Evolutionary conservation across 2,797 vertebrate species (phyloP).

Genomic region (Neomorphus geoffroyi): DNA sequence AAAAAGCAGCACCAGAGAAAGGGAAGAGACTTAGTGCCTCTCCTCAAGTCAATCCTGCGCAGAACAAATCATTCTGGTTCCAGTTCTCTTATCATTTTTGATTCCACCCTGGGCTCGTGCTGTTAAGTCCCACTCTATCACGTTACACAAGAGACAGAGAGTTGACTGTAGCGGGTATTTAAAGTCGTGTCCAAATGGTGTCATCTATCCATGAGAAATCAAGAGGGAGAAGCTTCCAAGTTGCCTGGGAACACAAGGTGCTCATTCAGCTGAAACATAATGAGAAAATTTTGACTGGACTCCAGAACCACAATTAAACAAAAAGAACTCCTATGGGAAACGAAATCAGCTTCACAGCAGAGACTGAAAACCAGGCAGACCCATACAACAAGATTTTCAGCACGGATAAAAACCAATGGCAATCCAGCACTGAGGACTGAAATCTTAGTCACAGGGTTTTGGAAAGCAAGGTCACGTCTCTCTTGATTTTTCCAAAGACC

Average conservation of each 20-base stretch:
- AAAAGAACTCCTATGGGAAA: slow-evolving; percentile 17
- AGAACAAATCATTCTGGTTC: not conserved
- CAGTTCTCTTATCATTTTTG: slow-evolving; percentile 50
- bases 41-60: not conserved
- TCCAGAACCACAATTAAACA: slow-evolving; percentile 17
- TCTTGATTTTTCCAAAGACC: not conserved
- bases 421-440: slow-evolving; percentile 3
- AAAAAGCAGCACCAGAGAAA: slow-evolving; percentile 8
- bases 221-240: slow-evolving; percentile 61
- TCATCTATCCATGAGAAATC: slow-evolving; percentile 82
- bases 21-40: not conserved
- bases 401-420: not conserved
- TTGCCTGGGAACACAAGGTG: slow-evolving; percentile 71
- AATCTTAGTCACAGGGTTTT: slow-evolving; percentile 36
- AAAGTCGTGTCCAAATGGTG: slow-evolving; percentile 58
- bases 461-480: slow-evolving; percentile 16
- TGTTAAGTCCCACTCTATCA: slow-evolving; percentile 51
- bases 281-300: slow-evolving; percentile 59
- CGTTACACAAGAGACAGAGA: slow-evolving; percentile 79
- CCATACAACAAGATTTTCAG: slow-evolving; percentile 55
- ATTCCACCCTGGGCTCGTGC: not conserved
- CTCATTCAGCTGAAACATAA: slow-evolving; percentile 61
- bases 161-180: slow-evolving; percentile 74
- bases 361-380: slow-evolving; percentile 46
- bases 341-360: slow-evolving; percentile 25